These are phyloP conservation scores for Bucorvus abyssinicus DNA, from an alignment of 2,797 vertebrate genomes.

Conservation along the genomic window DNA sequence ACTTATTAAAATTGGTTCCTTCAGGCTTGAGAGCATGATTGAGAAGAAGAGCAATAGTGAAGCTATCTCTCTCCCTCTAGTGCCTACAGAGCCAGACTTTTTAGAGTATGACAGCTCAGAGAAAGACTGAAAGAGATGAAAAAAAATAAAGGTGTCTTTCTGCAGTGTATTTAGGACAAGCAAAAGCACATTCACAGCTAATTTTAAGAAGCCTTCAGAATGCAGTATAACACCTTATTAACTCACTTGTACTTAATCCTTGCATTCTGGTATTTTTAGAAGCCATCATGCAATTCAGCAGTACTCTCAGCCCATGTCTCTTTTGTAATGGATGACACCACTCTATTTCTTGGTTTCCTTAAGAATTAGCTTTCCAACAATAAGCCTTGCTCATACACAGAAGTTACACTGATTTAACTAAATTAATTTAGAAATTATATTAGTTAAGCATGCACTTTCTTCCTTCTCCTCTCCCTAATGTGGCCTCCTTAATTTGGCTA, in stretches of 20 bases:
- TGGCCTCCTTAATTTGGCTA: neutral
- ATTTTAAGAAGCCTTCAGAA: conserved; percentile 56
- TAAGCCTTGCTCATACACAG: neutral
- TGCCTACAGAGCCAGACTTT: neutral
- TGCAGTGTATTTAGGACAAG: conserved; percentile 31
- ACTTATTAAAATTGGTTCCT: neutral
- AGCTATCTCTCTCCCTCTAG: neutral
- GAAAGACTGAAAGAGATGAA: neutral
- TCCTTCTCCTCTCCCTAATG: neutral
- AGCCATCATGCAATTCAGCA: conserved; percentile 17
- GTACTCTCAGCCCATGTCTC: neutral
- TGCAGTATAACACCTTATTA: conserved; percentile 19
- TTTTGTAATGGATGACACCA: neutral
- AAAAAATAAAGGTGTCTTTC: neutral
- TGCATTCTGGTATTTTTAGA: conserved; percentile 52
- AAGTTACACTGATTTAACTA: neutral
- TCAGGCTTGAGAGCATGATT: neutral
- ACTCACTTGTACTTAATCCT: conserved; percentile 26
- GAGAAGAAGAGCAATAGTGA: conserved; percentile 2
- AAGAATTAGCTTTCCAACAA: neutral
- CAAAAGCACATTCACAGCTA: conserved; percentile 24
- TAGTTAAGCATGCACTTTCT: neutral
- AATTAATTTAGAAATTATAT: neutral
- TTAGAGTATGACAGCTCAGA: conserved; percentile 3
- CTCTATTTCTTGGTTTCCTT: neutral